These are phyloP conservation scores for Manis crassicaudata DNA, from an alignment of 2,797 vertebrate genomes.

Conservation along the genomic window DNA sequence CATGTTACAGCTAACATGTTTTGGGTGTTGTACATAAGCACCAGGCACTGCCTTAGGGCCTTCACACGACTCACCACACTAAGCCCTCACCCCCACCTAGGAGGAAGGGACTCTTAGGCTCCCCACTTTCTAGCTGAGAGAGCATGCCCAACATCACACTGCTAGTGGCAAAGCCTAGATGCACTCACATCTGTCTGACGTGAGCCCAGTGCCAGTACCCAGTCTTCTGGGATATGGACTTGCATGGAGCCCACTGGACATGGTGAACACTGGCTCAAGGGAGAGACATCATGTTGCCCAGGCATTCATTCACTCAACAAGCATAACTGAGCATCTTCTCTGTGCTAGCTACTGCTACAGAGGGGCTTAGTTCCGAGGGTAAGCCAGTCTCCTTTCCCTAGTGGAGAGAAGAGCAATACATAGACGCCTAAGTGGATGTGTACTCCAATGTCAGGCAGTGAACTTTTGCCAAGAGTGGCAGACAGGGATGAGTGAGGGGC, in stretches of 20 bases:
- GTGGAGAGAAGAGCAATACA: accelerated
- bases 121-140: background rate
- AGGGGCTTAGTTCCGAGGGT: too few relatives aligned
- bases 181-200: background rate
- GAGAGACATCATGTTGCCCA: background rate
- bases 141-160: background rate
- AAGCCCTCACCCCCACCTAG: background rate
- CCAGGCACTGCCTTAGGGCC: background rate
- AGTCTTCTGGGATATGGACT: background rate
- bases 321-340: background rate
- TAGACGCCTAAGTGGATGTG: background rate
- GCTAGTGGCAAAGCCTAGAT: background rate
- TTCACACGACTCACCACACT: background rate
- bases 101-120: background rate
- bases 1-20: background rate
- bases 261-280: background rate
- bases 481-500: background rate
- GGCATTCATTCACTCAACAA: background rate
- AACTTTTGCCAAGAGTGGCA: background rate
- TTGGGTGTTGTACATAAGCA: background rate
- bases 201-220: background rate
- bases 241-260: background rate
- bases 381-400: background rate
- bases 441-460: background rate
- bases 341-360: background rate